These are phyloP conservation scores for Psilanteris sp. DNA, from an alignment of 1,140 invertebrate genomes.

Conservation along the genomic window DNA sequence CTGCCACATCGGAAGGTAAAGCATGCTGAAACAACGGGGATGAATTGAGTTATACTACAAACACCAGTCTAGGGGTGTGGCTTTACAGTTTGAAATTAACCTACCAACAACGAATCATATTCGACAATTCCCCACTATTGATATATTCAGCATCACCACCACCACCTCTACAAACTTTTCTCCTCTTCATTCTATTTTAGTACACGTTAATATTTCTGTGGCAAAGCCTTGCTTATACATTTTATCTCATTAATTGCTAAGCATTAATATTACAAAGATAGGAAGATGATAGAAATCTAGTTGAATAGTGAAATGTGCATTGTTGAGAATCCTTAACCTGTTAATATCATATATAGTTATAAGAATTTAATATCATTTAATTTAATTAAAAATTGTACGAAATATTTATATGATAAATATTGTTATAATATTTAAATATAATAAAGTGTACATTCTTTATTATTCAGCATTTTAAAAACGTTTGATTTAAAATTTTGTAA, in stretches of 20 bases:
- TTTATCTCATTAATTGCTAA: slow-evolving; percentile 58
- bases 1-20: slow-evolving; percentile 41
- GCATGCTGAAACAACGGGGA: slow-evolving; percentile 54
- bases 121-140: slow-evolving; percentile 64
- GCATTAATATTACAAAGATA: slow-evolving; percentile 58
- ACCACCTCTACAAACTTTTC: slow-evolving; percentile 42
- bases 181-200: slow-evolving; percentile 39
- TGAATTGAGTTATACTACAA: slow-evolving; percentile 59
- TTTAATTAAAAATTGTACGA: too few species aligned
- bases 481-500: too few species aligned
- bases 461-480: too few species aligned
- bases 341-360: too few species aligned
- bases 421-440: too few species aligned
- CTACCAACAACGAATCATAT: slow-evolving; percentile 62
- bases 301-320: slow-evolving; percentile 33
- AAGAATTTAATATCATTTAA: background rate
- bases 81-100: slow-evolving; percentile 63
- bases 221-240: slow-evolving; percentile 53
- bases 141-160: slow-evolving; percentile 47
- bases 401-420: too few species aligned
- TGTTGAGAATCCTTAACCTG: slow-evolving; percentile 10
- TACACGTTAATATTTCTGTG: slow-evolving; percentile 57
- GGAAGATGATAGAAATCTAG: slow-evolving; percentile 48
- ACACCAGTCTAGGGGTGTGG: slow-evolving; percentile 53
- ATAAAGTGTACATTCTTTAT: too few species aligned